Evolutionary conservation across 2,113 vertebrate species (phyloP), one percentile per base, ranked within the genome.

Genomic region (Sapajus apella): DNA sequence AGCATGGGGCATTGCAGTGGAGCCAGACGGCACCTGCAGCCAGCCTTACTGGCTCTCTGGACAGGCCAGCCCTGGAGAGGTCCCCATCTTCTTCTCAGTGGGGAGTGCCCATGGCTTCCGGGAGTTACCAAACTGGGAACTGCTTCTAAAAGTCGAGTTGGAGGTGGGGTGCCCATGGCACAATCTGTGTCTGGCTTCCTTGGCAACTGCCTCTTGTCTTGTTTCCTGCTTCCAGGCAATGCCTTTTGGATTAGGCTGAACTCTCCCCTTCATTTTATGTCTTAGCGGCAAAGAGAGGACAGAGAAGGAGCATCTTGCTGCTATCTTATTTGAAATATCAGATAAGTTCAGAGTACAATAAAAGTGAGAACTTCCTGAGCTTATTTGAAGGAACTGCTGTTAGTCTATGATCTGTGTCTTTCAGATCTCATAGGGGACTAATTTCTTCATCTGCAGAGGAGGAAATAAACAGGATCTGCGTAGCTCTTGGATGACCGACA

Each of bases 161-260:
- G 32, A 82, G 68, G 37, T 77, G 47, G 47, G 86, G 58, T n/a
- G 56, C 52, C 50, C 27, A 3, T 25, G 50, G n/a, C 55, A 4
- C 87, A 40, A 3, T 83, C 35, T 73, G 66, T 50, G 76, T 82
- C 88, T 81, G 73, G 21, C 66, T 95, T 83, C 50, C 89, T 91
- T 37, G 72, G 40, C 66, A 85, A 12, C 64, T 45, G 4, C 52
- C 32, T 66, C 83, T 73, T 37, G 40, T 45, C 77, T 94, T 43
- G 17, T 70, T 96, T 95, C 40, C 13, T 45, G 85, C 43, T 56
- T 88, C 43, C 6, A 9, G 76, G 17, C 75, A 79, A 10, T 55
- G 30, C 81, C 81, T 94, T 91, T 90, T 0, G 1, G 11, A 68
- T 81, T 90, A 73, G 81, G 23, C 40, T 45, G 76, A 90, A 75